Base-by-base conservation (phyloP, 2,888 invertebrate genomes). In the Andrena praecox region DNA sequence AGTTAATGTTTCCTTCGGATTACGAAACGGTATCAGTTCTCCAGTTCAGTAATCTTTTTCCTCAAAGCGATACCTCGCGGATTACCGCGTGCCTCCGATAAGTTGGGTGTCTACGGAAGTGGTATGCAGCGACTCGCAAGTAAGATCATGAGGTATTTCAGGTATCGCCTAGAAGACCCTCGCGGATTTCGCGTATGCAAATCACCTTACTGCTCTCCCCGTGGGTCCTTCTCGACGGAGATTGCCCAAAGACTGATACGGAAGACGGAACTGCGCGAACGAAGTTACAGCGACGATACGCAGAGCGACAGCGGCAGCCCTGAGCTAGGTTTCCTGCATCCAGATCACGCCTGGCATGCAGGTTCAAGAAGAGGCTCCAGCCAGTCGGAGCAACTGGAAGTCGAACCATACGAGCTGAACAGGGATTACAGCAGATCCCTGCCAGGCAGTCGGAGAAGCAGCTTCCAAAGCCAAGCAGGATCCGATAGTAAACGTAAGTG, bases 341-440 rank as follows among this genome's bases (percentile, higher is more conserved):
- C 98, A 0, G 98, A 98, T 94, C 97, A 97, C 93, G 98, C 98
- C 1, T 98, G 97, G 96, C 92, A 94, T 77, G 96, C 95, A 0
- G 96, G 96, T 79, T 97, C 97, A 0, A 95, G 98, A 42, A 96
- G 98, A 48, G 98, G 98, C 52, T 98, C 98, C n/a, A 97, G 97
- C 59, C 98, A 98, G 92, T 98, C 98, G 0, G 98, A 98, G 93
- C 97, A 97, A 70, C 95, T 98, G 67, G 98, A 98, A 92, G 96
- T 97, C 69, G 97, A 97, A 93, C 96, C 97, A 10, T 98, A 98
- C 94, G 97, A 98, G 93, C 95, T 98, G 67, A 97, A 96, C 79
- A 97, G 97, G 93, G 98, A 98, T 94, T 97, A 97, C 94, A 98
- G 98, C 29, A 96, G 97, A 90, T 98, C 98, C 4, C 94, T 98